Evolutionary conservation across 2,797 vertebrate genomes (phyloP).

Genomic region (Fringilla coelebs): DNA sequence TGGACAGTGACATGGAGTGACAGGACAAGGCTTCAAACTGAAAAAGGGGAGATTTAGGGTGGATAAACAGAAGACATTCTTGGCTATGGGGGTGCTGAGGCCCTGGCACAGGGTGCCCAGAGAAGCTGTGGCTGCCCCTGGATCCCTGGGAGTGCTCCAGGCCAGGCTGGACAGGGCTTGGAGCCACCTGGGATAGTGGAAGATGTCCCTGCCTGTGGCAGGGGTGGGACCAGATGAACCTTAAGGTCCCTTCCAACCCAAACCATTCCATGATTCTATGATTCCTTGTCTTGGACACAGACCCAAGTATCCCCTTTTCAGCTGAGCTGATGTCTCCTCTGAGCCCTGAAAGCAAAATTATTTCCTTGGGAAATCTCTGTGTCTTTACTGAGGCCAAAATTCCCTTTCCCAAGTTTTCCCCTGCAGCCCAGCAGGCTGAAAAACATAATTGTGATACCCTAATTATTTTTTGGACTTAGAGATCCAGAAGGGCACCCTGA

Average conservation of each 20-base stretch:
- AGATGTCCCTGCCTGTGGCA: not conserved
- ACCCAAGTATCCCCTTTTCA: not conserved
- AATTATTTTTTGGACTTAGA: not conserved
- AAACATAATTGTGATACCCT: not conserved
- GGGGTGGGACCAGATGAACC: fast-evolving
- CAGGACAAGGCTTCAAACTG: not conserved
- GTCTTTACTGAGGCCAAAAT: not conserved
- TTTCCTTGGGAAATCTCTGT: not conserved
- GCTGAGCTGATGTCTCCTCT: not conserved
- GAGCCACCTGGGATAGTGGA: fast-evolving
- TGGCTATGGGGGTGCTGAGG: fast-evolving
- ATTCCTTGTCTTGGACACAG: not conserved
- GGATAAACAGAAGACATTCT: not conserved
- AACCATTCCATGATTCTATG: not conserved
- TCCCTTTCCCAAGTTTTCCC: not conserved
- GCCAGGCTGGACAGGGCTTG: fast-evolving
- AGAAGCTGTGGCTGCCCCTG: not conserved
- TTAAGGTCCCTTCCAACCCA: not conserved
- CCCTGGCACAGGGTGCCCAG: not conserved
- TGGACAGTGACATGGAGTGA: not conserved
- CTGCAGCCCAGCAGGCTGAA: not conserved
- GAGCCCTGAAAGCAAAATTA: not conserved
- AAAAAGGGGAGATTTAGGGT: not conserved
- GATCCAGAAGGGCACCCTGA: not conserved
- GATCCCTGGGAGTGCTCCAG: not conserved